phyloP scores from a whole-genome alignment of 2,113 vertebrate species.

The Pycnonotus jocosus region DNA sequence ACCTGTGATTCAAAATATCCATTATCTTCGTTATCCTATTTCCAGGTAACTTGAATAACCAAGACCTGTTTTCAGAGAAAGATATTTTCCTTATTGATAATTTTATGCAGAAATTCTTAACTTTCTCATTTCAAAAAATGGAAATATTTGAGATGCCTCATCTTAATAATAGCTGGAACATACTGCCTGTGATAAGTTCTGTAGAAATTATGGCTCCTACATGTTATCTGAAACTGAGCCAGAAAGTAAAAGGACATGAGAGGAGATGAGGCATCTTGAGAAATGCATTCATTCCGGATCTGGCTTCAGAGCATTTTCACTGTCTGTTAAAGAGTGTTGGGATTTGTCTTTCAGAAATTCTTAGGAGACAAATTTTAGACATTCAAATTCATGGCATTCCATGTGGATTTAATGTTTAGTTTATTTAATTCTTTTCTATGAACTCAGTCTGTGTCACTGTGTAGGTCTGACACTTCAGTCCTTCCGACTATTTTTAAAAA shows the following conservation, averaged over 20 bases:
- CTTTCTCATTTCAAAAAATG: not conserved
- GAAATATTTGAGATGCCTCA: not conserved
- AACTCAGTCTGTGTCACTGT: not conserved
- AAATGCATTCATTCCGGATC: not conserved
- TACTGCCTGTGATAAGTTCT: not conserved
- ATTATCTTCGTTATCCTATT: not conserved
- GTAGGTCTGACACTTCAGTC: not conserved
- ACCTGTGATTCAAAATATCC: not conserved
- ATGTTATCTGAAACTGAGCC: not conserved
- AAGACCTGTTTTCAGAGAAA: not conserved
- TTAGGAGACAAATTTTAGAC: not conserved
- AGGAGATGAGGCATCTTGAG: not conserved
- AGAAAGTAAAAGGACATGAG: not conserved
- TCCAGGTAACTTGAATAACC: not conserved
- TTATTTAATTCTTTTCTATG: not conserved
- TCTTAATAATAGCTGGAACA: not conserved
- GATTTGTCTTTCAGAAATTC: not conserved
- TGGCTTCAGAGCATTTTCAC: not conserved
- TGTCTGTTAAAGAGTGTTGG: not conserved
- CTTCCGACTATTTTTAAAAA: not conserved
- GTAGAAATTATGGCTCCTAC: not conserved
- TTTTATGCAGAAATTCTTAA: not conserved
- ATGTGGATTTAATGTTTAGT: not conserved
- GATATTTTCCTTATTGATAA: not conserved
- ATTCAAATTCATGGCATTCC: not conserved